Evolutionary conservation across 1,140 invertebrate species (phyloP).

Genomic region (Drosophila sucinea): DNA sequence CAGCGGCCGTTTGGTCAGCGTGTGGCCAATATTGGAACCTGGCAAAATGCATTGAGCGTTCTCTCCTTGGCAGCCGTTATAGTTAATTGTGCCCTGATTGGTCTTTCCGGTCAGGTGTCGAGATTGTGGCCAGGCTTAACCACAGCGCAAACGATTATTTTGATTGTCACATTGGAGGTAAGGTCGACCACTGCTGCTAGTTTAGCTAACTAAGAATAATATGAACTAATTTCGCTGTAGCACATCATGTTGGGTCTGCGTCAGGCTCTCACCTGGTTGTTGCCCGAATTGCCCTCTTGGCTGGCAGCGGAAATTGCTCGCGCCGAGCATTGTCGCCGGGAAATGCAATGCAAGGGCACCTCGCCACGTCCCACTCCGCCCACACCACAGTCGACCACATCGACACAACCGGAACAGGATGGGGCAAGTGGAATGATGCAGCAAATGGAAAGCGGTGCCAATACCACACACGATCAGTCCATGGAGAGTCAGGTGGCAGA

Average conservation of each 20-base stretch:
- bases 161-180: conserved; percentile 93
- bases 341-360: conserved; percentile 85
- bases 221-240: conserved; percentile 82
- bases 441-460: conserved; percentile 43
- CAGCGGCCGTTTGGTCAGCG: conserved; percentile 96
- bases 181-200: conserved; percentile 26
- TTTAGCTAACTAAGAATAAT: conserved; percentile 16
- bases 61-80: conserved; percentile 96
- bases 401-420: conserved; percentile 78
- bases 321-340: conserved; percentile 90
- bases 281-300: conserved; percentile 96
- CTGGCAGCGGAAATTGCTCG: conserved; percentile 95
- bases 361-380: conserved; percentile 82
- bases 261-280: conserved; percentile 89
- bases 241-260: conserved; percentile 94
- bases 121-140: conserved; percentile 94
- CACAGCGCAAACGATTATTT: conserved; percentile 91
- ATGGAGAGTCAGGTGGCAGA: conserved; percentile 79
- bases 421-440: conserved; percentile 20
- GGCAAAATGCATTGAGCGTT: conserved; percentile 97
- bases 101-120: conserved; percentile 94
- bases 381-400: conserved; percentile 79
- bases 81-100: conserved; percentile 97
- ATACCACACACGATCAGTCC: conserved; percentile 73
- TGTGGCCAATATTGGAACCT: conserved; percentile 97